Evolutionary conservation across 1,140 invertebrate species (phyloP).

Genomic region (Pseudomyrmex sp.): DNA sequence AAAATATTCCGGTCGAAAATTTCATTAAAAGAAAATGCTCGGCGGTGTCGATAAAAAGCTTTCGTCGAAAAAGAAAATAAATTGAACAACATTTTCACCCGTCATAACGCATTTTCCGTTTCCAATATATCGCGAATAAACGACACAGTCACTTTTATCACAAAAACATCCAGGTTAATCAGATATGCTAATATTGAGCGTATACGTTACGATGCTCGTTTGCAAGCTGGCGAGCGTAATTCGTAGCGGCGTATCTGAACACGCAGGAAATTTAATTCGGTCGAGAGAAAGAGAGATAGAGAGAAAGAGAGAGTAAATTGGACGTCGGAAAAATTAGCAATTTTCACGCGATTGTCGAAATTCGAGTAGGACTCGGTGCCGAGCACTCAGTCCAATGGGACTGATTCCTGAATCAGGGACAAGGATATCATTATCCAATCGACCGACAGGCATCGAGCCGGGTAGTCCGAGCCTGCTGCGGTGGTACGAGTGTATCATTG

Average conservation of each 20-base stretch:
- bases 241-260: slow-evolving; percentile 24
- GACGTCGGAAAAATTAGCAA: slow-evolving; percentile 51
- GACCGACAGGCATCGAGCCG: slow-evolving; percentile 19
- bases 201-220: slow-evolving; percentile 36
- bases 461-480: neutral
- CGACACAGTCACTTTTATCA: neutral
- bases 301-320: neutral
- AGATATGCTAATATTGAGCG: slow-evolving; percentile 31
- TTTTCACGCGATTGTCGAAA: slow-evolving; percentile 47
- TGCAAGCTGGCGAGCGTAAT: slow-evolving; percentile 45
- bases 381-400: slow-evolving; percentile 38
- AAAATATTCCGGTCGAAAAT: neutral
- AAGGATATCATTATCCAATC: slow-evolving; percentile 71
- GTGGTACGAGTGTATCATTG: slow-evolving; percentile 66
- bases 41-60: neutral
- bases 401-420: slow-evolving; percentile 58
- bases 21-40: neutral
- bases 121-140: neutral
- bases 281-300: neutral
- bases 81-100: neutral
- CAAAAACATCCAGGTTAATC: slow-evolving; percentile 30
- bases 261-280: slow-evolving; percentile 41
- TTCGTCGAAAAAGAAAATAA: neutral
- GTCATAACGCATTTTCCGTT: neutral
- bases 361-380: slow-evolving; percentile 43